phyloP scores from a whole-genome alignment of 2,888 invertebrate genomes.

The Sminthurides aquaticus region DNA sequence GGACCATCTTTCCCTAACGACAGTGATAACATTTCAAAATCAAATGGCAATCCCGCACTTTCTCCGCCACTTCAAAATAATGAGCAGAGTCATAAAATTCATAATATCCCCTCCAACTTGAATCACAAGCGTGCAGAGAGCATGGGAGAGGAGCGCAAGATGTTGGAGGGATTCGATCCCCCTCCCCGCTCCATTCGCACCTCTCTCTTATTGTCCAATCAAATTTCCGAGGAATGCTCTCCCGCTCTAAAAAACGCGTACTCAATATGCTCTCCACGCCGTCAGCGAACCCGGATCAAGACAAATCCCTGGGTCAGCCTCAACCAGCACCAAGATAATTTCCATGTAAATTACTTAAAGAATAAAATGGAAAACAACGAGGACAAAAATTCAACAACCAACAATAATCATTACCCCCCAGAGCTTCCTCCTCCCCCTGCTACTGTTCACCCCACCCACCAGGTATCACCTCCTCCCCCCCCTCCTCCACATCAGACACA shows the following conservation, averaged over 20 bases:
- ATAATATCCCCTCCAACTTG: not conserved
- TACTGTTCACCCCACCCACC: too few relatives aligned
- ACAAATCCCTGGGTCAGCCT: slow-evolving; percentile 42
- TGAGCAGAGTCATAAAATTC: not conserved
- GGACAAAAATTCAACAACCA: not conserved
- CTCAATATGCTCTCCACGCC: slow-evolving; percentile 40
- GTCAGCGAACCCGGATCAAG: slow-evolving; percentile 40
- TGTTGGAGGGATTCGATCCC: too few relatives aligned
- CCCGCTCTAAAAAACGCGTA: slow-evolving; percentile 24
- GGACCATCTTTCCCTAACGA: not conserved
- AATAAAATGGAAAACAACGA: not conserved
- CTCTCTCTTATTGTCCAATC: slow-evolving; percentile 32
- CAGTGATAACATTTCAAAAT: slow-evolving; percentile 1
- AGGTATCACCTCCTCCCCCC: not conserved
- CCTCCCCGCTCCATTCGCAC: slow-evolving; percentile 31
- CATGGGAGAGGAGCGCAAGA: too few relatives aligned
- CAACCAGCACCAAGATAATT: slow-evolving; percentile 10
- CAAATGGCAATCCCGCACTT: not conserved
- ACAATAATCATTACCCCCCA: not conserved
- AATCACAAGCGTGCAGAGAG: slow-evolving; percentile 31
- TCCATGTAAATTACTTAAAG: slow-evolving; percentile 10
- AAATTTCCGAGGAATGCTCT: slow-evolving; percentile 22
- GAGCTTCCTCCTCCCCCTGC: not conserved
- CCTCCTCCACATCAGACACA: too few relatives aligned
- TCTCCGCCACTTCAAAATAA: not conserved